Base-by-base conservation (phyloP, 2,113 vertebrate genomes). In the Dasyprocta punctata region DNA sequence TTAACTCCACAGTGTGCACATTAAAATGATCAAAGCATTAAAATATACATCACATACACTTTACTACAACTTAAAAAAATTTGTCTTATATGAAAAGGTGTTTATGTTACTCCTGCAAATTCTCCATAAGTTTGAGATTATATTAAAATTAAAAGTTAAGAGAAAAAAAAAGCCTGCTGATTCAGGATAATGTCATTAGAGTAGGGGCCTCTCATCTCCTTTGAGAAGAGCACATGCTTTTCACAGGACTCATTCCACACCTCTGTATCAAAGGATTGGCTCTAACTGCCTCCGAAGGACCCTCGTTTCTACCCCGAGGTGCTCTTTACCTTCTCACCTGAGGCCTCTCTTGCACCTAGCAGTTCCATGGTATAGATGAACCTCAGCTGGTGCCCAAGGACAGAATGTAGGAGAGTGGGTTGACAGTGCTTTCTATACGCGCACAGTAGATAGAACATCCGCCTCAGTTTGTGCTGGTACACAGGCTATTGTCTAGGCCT, bases 301-400 rank as follows among this genome's bases (percentile, higher is more conserved):
- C 97, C 95, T 81, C 97, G 94, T n/a, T 98, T 96, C 96, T 98
- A 96, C 0, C 93, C 94, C 82, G 98, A 81, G 12, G 96, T 10
- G 16, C 98, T 67, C 69, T 80, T 69, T 0, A 67, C 92, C 16
- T 98, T 90, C 96, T 92, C 0, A 92, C 87, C 84, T 93, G 92
- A 30, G 93, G 96, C 19, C 97, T 96, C 28, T 98, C 97, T 0
- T 98, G 97, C 63, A 98, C 1, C 96, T 96, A 98, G 2, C 2
- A 97, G 95, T 33, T 97, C 86, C 0, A 86, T 61, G 0, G 95
- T 47, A 22, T 95, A 90, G 81, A 26, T 1, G 0, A 96, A 97
- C 9, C 98, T 98, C 98, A 58, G 11, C 26, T 82, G 49, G 41
- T 2, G 16, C 26, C 56, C 9, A 20, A 38, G 30, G 14, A 28